A percentile compares a stretch with the other conserved stretches of the same genome.
Evolutionary conservation across 2,888 invertebrate species (phyloP).

Genomic region (Empis livida): DNA sequence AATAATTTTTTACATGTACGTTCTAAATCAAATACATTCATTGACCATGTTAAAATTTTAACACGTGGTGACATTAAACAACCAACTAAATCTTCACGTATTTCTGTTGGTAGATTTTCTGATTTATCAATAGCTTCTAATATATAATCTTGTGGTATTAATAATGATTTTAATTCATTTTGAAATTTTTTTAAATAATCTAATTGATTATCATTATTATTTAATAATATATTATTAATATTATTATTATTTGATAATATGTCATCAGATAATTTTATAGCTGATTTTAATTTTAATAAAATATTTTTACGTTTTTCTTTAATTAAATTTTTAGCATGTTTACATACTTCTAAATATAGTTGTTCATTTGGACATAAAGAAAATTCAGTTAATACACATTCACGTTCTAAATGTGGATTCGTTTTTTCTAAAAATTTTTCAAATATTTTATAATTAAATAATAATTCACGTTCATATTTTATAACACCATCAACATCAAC

Average conservation of each 20-base stretch:
- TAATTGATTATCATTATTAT: conserved; percentile 17
- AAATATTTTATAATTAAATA: conserved; percentile 41
- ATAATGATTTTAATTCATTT: neutral
- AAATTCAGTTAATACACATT: conserved; percentile 50
- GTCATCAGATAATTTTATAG: neutral
- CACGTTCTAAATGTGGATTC: conserved; percentile 42
- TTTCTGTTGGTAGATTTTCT: conserved; percentile 39
- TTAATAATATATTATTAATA: conserved; percentile 19
- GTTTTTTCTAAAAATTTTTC: conserved; percentile 40
- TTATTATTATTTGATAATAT: neutral
- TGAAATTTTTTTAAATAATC: neutral
- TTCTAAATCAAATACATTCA: conserved; percentile 43
- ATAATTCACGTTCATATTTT: conserved; percentile 38
- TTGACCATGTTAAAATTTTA: conserved; percentile 45
- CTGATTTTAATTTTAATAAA: no score
- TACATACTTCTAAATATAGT: conserved; percentile 19
- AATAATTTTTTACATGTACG: conserved; percentile 36
- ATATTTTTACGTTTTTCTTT: no score
- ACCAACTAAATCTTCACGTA: conserved; percentile 46
- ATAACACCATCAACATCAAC: conserved; percentile 37
- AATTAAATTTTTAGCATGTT: no score
- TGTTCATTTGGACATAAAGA: conserved; percentile 45
- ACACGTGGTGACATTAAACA: conserved; percentile 46
- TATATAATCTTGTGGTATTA: conserved; percentile 14
- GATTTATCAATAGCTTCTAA: conserved; percentile 26